phyloP scores from a whole-genome alignment of 1,140 invertebrate species.

The Drosophila serrata region DNA sequence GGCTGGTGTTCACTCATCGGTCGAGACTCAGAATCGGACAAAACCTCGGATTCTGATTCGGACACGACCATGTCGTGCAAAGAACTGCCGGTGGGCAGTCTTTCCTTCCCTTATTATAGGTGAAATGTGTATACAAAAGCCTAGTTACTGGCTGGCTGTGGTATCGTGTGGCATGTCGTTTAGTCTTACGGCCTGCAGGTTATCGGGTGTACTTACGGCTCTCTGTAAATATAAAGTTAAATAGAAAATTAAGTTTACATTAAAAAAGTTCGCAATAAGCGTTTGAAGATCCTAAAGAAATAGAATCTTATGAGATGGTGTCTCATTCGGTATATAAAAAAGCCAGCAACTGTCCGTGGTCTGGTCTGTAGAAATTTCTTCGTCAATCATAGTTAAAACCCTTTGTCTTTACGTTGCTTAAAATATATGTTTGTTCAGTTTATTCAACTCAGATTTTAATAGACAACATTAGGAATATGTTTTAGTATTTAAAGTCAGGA shows the following conservation, averaged over 20 bases:
- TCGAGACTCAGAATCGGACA: conserved; percentile 14
- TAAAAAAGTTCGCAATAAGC: no score
- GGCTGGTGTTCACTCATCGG: conserved; percentile 23
- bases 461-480: not conserved
- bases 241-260: conserved; percentile 1
- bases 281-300: not conserved
- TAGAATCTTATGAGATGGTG: not conserved
- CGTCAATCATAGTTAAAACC: not conserved
- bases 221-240: conserved; percentile 26
- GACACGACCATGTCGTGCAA: conserved; percentile 48
- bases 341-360: not conserved
- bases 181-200: conserved; percentile 1
- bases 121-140: conserved; percentile 25
- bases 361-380: not conserved
- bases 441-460: not conserved
- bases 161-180: conserved; percentile 10
- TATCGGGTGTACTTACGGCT: conserved; percentile 4
- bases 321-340: not conserved
- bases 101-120: conserved; percentile 11
- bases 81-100: conserved; percentile 32
- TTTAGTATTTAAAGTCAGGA: not conserved
- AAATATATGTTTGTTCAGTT: not conserved
- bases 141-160: conserved; percentile 4
- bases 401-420: not conserved
- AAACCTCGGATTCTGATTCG: conserved; percentile 26